These are phyloP conservation scores for Drosophila ambigua DNA, from an alignment of 1,140 invertebrate genomes.

Conservation along the genomic window DNA sequence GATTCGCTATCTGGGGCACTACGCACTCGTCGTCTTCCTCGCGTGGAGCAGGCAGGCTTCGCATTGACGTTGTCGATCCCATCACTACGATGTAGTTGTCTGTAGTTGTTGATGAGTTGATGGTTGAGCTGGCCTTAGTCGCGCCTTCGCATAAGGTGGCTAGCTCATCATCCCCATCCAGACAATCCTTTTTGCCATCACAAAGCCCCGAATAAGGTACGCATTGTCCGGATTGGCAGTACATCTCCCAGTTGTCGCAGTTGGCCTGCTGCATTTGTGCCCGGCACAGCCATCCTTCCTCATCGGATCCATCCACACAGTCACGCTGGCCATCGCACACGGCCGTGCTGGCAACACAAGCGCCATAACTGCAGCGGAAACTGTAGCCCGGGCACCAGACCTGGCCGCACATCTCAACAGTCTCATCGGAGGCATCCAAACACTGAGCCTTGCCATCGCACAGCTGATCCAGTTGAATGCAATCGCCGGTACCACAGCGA, in stretches of 20 bases:
- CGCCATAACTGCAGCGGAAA: conserved; percentile 87
- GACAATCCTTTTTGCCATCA: conserved; percentile 31
- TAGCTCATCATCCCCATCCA: conserved; percentile 34
- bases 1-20: conserved; percentile 31
- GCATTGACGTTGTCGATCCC: background rate
- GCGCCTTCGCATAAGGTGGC: conserved; percentile 25
- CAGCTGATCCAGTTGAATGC: conserved; percentile 50
- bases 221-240: conserved; percentile 43
- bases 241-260: conserved; percentile 46
- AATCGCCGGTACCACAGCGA: conserved; percentile 33
- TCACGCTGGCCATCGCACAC: conserved; percentile 86
- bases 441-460: conserved; percentile 86
- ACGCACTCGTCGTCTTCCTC: conserved; percentile 3
- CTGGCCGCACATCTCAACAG: conserved; percentile 83
- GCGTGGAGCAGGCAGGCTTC: fast-evolving
- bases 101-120: background rate
- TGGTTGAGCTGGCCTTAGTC: background rate
- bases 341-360: conserved; percentile 85
- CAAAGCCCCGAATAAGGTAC: conserved; percentile 41
- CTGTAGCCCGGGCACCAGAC: conserved; percentile 82
- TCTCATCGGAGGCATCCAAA: conserved; percentile 87
- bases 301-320: conserved; percentile 89
- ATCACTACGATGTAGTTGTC: background rate
- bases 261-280: conserved; percentile 46
- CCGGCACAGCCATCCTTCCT: conserved; percentile 42